These are phyloP conservation scores for Linyphia triangularis DNA, from an alignment of 2,888 invertebrate genomes.

Conservation along the genomic window DNA sequence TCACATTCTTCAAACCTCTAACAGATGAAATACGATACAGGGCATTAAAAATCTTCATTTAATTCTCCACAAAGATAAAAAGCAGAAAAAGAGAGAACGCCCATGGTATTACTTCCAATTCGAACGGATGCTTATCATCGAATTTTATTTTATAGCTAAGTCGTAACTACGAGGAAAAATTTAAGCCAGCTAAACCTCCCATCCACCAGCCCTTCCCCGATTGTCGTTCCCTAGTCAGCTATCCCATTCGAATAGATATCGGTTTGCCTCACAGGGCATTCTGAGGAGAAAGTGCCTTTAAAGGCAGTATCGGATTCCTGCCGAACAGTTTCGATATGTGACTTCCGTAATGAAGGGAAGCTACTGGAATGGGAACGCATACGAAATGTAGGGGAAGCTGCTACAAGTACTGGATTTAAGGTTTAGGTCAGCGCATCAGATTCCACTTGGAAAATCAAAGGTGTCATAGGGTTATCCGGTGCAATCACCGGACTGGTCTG, in stretches of 20 bases:
- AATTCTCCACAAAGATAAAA: no score
- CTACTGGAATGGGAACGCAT: conserved; percentile 7
- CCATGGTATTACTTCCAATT: not conserved
- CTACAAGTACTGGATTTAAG: not conserved
- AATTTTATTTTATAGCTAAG: not conserved
- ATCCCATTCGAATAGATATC: conserved; percentile 15
- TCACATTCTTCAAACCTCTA: no score
- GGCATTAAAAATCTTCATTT: no score
- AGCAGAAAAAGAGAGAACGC: no score
- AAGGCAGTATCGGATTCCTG: conserved; percentile 8
- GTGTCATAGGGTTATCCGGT: no score
- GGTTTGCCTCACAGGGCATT: not conserved
- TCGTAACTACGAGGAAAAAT: not conserved
- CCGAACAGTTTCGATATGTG: not conserved
- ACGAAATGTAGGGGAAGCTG: not conserved
- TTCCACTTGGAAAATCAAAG: not conserved
- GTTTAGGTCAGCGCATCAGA: not conserved
- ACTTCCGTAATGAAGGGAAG: conserved; percentile 31
- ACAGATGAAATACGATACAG: no score
- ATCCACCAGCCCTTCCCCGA: not conserved
- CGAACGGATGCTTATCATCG: not conserved
- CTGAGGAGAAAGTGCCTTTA: not conserved
- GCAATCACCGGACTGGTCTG: no score
- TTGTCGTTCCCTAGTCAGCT: not conserved
- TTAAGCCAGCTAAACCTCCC: not conserved